Percentiles rank a stretch among this genome's conserved stretches.
Evolutionary conservation across 2,888 invertebrate genomes (phyloP).

Genomic region (Ophion costatus): DNA sequence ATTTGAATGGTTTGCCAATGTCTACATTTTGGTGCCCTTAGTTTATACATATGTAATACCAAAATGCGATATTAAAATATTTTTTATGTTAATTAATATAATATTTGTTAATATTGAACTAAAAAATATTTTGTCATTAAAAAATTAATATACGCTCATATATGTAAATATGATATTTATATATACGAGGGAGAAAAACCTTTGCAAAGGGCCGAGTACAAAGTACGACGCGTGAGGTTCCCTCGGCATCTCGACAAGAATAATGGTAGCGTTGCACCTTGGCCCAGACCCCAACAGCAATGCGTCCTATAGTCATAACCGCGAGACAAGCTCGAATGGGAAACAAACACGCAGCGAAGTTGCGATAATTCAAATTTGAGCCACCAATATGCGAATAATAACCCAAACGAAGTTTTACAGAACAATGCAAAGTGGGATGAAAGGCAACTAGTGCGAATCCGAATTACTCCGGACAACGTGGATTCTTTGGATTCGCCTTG

Average conservation of each 20-base stretch:
- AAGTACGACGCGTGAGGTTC: constrained; percentile 65
- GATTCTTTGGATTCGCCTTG: background rate
- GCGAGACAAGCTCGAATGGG: constrained; percentile 54
- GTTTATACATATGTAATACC: no score
- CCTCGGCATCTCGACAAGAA: constrained; percentile 65
- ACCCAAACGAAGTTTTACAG: background rate
- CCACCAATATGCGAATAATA: background rate
- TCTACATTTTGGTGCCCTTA: no score
- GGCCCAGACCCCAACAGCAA: constrained; percentile 61
- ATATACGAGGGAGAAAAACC: constrained; percentile 28
- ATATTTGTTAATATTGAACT: no score
- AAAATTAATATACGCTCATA: no score
- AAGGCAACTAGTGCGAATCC: background rate
- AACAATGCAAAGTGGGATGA: background rate
- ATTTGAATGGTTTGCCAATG: no score
- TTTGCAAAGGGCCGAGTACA: constrained; percentile 64
- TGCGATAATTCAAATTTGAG: background rate
- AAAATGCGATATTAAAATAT: no score
- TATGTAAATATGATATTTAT: background rate
- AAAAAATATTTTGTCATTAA: no score
- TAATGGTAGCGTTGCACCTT: constrained; percentile 74
- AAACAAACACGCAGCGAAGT: background rate
- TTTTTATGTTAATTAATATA: no score
- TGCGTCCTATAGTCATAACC: constrained; percentile 37
- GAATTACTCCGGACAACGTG: no score